These are phyloP conservation scores for Periophthalmodon schlosseri DNA, from an alignment of 2,113 vertebrate genomes.

Conservation along the genomic window DNA sequence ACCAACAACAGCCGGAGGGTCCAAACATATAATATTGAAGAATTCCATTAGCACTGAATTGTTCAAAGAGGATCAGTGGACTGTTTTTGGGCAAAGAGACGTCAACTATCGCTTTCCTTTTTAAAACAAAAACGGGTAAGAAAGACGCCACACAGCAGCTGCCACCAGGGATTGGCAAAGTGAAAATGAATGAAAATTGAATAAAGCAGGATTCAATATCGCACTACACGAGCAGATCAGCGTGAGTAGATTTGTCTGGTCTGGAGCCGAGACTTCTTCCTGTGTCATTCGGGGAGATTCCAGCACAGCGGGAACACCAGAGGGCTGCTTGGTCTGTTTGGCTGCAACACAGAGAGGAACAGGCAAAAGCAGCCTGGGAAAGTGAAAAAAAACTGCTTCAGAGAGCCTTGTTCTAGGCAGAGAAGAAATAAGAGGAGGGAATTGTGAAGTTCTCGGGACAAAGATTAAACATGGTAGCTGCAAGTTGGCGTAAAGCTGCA, in stretches of 20 bases:
- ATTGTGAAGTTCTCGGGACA: background rate
- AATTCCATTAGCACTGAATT: conserved; percentile 64
- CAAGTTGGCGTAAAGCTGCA: too few species aligned
- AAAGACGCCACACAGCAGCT: background rate
- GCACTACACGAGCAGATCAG: conserved; percentile 26
- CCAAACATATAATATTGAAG: conserved; percentile 65
- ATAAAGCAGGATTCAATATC: conserved; percentile 41
- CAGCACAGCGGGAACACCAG: conserved; percentile 22
- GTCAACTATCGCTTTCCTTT: conserved; percentile 24
- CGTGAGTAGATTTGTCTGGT: conserved; percentile 20
- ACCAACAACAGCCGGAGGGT: conserved; percentile 60
- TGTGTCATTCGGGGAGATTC: conserved; percentile 13
- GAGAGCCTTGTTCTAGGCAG: background rate
- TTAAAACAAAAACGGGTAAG: background rate
- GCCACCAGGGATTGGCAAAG: background rate
- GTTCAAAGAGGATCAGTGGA: conserved; percentile 29
- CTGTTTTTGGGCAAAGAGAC: conserved; percentile 50
- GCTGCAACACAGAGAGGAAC: conserved; percentile 22
- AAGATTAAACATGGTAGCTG: background rate
- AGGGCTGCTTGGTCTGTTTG: conserved; percentile 37
- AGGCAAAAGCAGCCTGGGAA: background rate
- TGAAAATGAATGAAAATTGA: conserved; percentile 33
- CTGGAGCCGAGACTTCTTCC: conserved; percentile 23
- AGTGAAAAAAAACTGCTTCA: background rate
- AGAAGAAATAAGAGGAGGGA: background rate